Evolutionary conservation across 2,113 vertebrate genomes (phyloP).

Genomic region (Vulpes vulpes): DNA sequence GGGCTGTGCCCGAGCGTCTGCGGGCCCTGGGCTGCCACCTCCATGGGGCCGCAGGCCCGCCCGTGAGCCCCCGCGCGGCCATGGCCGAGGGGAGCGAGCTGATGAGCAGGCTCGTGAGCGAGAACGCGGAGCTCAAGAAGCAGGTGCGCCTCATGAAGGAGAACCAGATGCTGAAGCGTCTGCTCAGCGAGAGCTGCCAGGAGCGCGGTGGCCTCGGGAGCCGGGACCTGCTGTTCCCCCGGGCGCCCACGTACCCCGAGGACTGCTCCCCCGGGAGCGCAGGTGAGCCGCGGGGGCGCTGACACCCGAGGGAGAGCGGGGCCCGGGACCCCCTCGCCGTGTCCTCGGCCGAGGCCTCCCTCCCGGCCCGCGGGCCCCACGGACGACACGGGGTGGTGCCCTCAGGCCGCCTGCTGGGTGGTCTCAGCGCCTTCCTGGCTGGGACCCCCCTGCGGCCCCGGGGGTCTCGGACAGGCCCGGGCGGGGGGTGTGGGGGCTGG

Average conservation of each 20-base stretch:
- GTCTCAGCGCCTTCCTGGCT: too few relatives aligned
- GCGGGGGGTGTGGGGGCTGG: fast-evolving
- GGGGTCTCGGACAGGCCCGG: too few relatives aligned
- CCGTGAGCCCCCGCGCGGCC: not conserved
- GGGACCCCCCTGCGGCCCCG: too few relatives aligned
- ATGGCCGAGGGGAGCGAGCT: conserved; percentile 74
- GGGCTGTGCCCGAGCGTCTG: not conserved
- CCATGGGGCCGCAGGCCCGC: not conserved
- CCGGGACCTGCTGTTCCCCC: conserved; percentile 10
- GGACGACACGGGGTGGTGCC: too few relatives aligned
- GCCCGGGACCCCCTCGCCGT: too few relatives aligned
- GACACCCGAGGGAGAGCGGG: too few relatives aligned
- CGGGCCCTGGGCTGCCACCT: conserved; percentile 57
- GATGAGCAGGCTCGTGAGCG: conserved; percentile 75
- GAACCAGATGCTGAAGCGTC: conserved; percentile 78
- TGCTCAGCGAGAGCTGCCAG: conserved; percentile 78
- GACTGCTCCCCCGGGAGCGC: not conserved
- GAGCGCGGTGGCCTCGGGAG: not conserved
- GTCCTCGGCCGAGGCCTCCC: too few relatives aligned
- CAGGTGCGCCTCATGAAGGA: conserved; percentile 82
- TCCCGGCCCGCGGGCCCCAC: too few relatives aligned
- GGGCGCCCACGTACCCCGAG: conserved; percentile 39
- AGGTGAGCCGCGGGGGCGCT: conserved; percentile 59
- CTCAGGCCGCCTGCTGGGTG: too few relatives aligned
- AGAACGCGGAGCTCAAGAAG: conserved; percentile 82